Conservation (phyloP, 2,113 vertebrate species). For the Microcebus ravelobensis region DNA sequence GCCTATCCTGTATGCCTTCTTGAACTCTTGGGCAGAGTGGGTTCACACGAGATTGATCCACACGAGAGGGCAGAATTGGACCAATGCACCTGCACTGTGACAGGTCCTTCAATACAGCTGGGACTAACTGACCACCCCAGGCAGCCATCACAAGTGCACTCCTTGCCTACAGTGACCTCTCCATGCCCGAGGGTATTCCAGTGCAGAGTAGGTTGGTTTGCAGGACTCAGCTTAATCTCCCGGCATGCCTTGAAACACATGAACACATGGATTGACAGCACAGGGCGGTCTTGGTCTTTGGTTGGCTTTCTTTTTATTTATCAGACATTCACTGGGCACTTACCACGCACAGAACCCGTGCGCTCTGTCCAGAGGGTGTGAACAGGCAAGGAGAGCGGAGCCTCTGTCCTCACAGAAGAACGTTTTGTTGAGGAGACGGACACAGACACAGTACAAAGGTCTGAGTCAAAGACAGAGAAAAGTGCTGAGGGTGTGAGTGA, state of each 20-base stretch:
- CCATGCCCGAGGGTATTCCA: too few species aligned
- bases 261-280: too few species aligned
- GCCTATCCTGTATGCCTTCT: neutral
- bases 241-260: neutral
- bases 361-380: neutral
- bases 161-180: neutral
- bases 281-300: neutral
- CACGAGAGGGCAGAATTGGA: neutral
- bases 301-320: neutral
- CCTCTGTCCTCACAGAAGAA: neutral
- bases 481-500: neutral
- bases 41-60: neutral
- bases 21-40: neutral
- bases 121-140: neutral
- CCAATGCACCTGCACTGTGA: neutral
- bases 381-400: neutral
- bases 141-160: neutral
- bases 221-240: neutral
- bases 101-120: neutral
- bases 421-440: neutral
- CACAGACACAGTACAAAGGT: fast-evolving
- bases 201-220: too few species aligned
- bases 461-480: neutral
- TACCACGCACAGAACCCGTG: neutral
- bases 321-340: neutral